phyloP scores from a whole-genome alignment of 2,888 invertebrate genomes.

The Ctena decussata region DNA sequence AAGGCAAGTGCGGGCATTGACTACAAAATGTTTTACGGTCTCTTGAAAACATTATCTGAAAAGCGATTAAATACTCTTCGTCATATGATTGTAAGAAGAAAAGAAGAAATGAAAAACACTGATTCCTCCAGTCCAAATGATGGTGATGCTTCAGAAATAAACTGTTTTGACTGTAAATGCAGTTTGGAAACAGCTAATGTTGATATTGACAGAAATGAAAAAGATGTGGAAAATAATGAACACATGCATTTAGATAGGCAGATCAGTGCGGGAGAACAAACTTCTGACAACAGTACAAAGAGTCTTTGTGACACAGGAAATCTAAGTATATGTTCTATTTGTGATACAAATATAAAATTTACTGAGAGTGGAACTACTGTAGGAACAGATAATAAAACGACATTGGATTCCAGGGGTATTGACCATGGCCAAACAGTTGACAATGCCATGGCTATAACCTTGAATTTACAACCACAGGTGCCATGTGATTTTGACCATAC shows the following conservation, averaged over 20 bases:
- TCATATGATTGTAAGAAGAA: neutral
- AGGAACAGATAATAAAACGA: too few relatives aligned
- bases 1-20: constrained; percentile 84
- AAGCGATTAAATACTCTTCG: constrained; percentile 62
- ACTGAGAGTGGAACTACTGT: too few relatives aligned
- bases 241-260: neutral
- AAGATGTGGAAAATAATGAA: neutral
- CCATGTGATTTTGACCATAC: neutral
- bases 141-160: neutral
- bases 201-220: neutral
- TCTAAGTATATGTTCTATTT: too few relatives aligned
- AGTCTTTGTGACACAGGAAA: too few relatives aligned
- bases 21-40: constrained; percentile 79
- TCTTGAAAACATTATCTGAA: constrained; percentile 76
- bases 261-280: too few relatives aligned
- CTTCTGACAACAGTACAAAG: too few relatives aligned
- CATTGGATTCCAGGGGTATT: too few relatives aligned
- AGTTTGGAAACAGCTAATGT: neutral
- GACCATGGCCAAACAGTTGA: neutral
- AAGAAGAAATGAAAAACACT: neutral
- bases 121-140: neutral
- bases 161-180: neutral
- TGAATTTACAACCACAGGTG: neutral
- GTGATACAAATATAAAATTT: too few relatives aligned
- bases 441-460: neutral